These are phyloP conservation scores for Meda fulgida DNA, from an alignment of 2,797 vertebrate species.

Conservation along the genomic window DNA sequence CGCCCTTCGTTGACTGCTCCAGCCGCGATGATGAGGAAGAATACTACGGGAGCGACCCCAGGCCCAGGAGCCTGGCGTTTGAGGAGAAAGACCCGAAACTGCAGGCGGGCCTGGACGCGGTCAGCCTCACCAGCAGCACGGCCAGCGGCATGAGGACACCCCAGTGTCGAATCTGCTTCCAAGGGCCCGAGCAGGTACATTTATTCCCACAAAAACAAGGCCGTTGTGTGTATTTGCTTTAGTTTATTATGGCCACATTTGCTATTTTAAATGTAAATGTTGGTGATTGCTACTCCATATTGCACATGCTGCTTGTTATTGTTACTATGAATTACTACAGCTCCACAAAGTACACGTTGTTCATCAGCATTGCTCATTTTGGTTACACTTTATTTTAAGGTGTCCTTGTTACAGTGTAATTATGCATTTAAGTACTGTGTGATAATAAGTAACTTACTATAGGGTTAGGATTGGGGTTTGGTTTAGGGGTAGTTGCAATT, in stretches of 20 bases:
- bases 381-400: too few relatives aligned
- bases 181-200: conserved; percentile 91
- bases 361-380: neutral
- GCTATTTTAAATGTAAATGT: neutral
- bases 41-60: conserved; percentile 88
- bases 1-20: conserved; percentile 88
- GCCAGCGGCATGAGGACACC: conserved; percentile 88
- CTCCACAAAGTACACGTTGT: neutral
- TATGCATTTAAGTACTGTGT: too few relatives aligned
- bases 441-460: too few relatives aligned
- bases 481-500: too few relatives aligned
- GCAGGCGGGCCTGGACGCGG: conserved; percentile 84
- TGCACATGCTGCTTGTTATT: conserved; percentile 22
- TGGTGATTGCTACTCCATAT: neutral
- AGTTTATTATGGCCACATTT: neutral
- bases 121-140: conserved; percentile 88
- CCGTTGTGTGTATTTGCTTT: neutral
- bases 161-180: conserved; percentile 95
- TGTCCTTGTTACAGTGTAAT: too few relatives aligned
- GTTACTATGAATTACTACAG: neutral
- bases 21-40: conserved; percentile 90
- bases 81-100: conserved; percentile 86
- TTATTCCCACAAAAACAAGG: conserved; percentile 39
- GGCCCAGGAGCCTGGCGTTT: conserved; percentile 84
- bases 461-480: too few relatives aligned